Base-by-base conservation (phyloP, 2,888 invertebrate genomes). In the Dioctria linearis region DNA sequence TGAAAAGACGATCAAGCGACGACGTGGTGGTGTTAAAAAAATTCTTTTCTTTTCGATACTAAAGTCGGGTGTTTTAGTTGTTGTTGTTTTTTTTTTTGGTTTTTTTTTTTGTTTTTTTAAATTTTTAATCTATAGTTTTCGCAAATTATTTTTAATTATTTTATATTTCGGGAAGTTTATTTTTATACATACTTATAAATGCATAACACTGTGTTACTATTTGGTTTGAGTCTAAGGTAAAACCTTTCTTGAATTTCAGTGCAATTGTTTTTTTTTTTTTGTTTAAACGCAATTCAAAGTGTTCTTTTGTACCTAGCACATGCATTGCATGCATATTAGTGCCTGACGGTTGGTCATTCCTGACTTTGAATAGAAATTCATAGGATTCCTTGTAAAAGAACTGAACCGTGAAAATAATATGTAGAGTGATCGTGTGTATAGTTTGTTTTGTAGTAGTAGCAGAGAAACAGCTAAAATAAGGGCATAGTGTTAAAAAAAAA, bases 301-400 rank as follows among this genome's bases (percentile, higher is more conserved):
- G 67, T 67, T 42, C 67, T 67, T 25, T 25, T 25, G 25, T 25
- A 46, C 5, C 54, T 51, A 40, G 71, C n/a, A 59, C n/a, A 59
- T n/a, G 25, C 3, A 8, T 59, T 8, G 71, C 13, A 42, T 51
- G 13, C 5, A 46, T 42, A 5, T 5, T 46, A 8, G 57, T 57
- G 5, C 25, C 57, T 25, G 40, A n/a, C n/a, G 6, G n/a, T n/a
- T 61, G n/a, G 61, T 61, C 3, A 13, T 61, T 61, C 39, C 65
- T 40, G 65, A 59, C 61, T 42, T 42, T 42, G 46, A 57, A n/a
- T 3, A 43, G 61, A 54, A 71, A 75, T 75, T 75, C 61, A 43
- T 75, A 43, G 42, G 46, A 75, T 75, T 59, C 75, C 75, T 25
- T 25, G 75, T 43, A 40, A 8, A 61, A 75, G 61, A 75, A 75